Evolutionary conservation across 2,888 invertebrate species (phyloP).

Genomic region (Catotricha subobsoleta): DNA sequence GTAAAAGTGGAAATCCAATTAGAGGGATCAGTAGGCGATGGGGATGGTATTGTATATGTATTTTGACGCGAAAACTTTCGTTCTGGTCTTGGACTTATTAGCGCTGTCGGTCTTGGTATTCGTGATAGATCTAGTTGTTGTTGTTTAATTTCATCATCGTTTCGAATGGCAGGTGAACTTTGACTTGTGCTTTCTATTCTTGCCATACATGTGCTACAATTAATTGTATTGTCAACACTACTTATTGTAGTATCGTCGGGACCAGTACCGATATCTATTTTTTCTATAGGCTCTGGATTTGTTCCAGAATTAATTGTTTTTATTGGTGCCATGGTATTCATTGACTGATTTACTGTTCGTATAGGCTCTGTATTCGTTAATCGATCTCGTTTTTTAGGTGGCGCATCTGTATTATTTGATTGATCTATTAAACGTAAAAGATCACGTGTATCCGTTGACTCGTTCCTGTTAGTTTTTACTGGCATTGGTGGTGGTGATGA

Average conservation of each 20-base stretch:
- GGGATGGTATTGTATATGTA: constrained; percentile 23
- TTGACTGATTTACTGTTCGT: constrained; percentile 10
- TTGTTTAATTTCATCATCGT: not conserved
- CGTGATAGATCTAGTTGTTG: constrained; percentile 14
- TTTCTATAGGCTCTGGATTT: not conserved
- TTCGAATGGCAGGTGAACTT: not conserved
- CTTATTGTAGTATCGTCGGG: no score
- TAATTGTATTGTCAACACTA: no score
- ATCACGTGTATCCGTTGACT: constrained; percentile 29
- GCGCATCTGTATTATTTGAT: not conserved
- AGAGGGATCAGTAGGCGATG: constrained; percentile 11
- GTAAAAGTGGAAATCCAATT: not conserved
- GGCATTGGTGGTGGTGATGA: not conserved
- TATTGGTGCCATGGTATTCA: constrained; percentile 15
- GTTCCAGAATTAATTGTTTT: constrained; percentile 12
- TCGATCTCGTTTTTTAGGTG: constrained; percentile 13
- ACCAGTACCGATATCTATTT: no score
- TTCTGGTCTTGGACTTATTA: constrained; percentile 25
- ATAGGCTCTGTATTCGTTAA: constrained; percentile 17
- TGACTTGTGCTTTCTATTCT: constrained; percentile 1
- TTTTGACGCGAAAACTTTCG: constrained; percentile 25
- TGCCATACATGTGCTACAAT: no score
- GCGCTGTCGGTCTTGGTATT: constrained; percentile 25
- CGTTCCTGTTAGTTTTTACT: constrained; percentile 16
- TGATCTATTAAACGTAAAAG: constrained; percentile 18